Evolutionary conservation across 2,113 vertebrate genomes (phyloP), one percentile per base, ranked within the genome.

Genomic region (Rhinoderma darwinii): DNA sequence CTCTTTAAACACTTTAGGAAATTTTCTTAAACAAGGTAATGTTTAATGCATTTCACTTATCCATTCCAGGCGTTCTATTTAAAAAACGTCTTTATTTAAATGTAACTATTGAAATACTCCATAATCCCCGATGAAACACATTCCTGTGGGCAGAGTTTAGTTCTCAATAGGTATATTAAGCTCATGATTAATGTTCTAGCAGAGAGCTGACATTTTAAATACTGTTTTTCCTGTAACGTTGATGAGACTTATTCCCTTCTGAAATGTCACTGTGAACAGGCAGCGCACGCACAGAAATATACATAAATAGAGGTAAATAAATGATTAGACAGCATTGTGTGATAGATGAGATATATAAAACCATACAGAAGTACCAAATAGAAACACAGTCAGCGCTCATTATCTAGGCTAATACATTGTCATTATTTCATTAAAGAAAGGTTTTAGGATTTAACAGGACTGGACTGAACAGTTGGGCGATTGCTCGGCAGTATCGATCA

Each of bases 161-260:
- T 50, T 82, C 86, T 87, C 78, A 87, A 82, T 82, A 87, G 86
- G 78, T 87, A 82, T 87, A 87, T 87, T 87, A 87, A 87, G 79
- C 79, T 74, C 39, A 61, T 87, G 86, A 87, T 87, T 87, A 87
- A 87, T 87, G 78, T 82, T 87, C 79, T 63, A 63, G 86, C 37
- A 82, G 85, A 87, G 63, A 82, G 86, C 78, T 87, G 86, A 87
- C 86, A 87, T 87, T 87, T 87, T 87, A 87, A 87, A 87, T 87
- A 82, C 78, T 87, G 86, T 87, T 87, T 87, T 87, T 82, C 86
- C 78, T 82, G 78, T 87, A 82, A 54, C 66, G 78, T 87, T 87
- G 78, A 87, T 87, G 86, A 87, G 79, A 87, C 78, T 82, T 87
- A 87, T 87, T 87, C 86, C 79, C 66, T 87, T 54, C 51, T 82